phyloP scores from a whole-genome alignment of 1,140 invertebrate species.

The Elymnias hypermnestra region DNA sequence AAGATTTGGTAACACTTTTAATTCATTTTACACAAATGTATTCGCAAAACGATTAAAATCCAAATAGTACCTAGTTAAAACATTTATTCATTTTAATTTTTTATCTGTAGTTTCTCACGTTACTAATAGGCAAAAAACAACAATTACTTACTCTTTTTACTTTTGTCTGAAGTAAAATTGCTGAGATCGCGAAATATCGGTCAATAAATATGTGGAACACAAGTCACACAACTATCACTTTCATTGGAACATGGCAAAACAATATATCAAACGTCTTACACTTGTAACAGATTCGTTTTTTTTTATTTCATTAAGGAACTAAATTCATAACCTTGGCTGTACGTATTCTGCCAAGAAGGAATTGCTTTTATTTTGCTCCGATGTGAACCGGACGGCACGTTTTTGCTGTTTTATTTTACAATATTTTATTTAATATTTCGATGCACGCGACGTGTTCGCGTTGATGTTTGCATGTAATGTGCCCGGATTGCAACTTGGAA shows the following conservation, averaged over 20 bases:
- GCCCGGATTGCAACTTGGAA: slow-evolving; percentile 28
- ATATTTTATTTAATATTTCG: slow-evolving; percentile 38
- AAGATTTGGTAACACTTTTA: no score
- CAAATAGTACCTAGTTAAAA: no score
- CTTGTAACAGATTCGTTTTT: not conserved
- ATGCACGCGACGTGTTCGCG: slow-evolving; percentile 36
- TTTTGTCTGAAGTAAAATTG: not conserved
- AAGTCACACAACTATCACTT: slow-evolving; percentile 36
- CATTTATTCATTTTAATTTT: no score
- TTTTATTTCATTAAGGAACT: slow-evolving; percentile 3
- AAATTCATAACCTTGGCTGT: slow-evolving; percentile 14
- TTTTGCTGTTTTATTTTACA: slow-evolving; percentile 42
- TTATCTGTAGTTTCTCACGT: no score
- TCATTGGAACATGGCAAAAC: slow-evolving; percentile 14
- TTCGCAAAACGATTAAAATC: no score
- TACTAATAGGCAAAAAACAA: no score
- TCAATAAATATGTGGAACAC: slow-evolving; percentile 25
- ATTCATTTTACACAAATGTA: no score
- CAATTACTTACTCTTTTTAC: slow-evolving; percentile 1
- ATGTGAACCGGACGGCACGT: slow-evolving; percentile 40
- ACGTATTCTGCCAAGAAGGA: slow-evolving; percentile 20
- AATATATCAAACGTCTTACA: slow-evolving; percentile 11
- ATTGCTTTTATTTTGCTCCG: slow-evolving; percentile 40
- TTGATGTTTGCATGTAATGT: slow-evolving; percentile 41
- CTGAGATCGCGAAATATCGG: slow-evolving; percentile 3